These are phyloP conservation scores for Notiomystis cincta DNA, from an alignment of 2,113 vertebrate genomes.

Conservation along the genomic window DNA sequence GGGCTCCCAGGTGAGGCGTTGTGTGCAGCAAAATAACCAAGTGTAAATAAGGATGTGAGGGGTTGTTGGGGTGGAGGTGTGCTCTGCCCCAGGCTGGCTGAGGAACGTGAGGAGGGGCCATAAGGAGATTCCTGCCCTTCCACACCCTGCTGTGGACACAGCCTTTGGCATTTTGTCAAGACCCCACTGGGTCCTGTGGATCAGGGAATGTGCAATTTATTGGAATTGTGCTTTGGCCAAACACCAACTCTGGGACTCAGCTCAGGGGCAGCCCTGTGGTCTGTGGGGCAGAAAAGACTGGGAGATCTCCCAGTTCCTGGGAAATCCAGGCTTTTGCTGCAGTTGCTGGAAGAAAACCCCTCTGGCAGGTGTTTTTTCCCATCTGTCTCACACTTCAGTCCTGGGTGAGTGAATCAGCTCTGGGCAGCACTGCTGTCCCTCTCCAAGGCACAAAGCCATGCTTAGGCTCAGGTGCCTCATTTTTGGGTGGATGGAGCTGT, in stretches of 20 bases:
- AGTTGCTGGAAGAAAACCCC: neutral
- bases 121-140: neutral
- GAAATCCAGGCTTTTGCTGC: neutral
- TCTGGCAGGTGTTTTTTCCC: neutral
- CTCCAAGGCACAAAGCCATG: neutral
- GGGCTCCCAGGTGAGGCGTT: neutral
- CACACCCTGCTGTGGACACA: rapidly evolving
- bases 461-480: neutral
- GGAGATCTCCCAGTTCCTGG: neutral
- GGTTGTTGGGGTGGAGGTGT: neutral
- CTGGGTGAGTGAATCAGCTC: neutral
- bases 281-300: neutral
- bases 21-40: neutral
- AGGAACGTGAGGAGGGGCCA: neutral
- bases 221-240: neutral
- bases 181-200: neutral
- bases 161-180: neutral
- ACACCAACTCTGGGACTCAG: neutral
- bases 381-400: neutral
- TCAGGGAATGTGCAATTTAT: neutral
- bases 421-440: neutral
- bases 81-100: neutral
- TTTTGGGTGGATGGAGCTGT: neutral
- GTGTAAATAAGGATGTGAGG: neutral
- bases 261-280: neutral